Evolutionary conservation across 2,113 vertebrate species (phyloP).

Genomic region (Aptenodytes patagonicus): DNA sequence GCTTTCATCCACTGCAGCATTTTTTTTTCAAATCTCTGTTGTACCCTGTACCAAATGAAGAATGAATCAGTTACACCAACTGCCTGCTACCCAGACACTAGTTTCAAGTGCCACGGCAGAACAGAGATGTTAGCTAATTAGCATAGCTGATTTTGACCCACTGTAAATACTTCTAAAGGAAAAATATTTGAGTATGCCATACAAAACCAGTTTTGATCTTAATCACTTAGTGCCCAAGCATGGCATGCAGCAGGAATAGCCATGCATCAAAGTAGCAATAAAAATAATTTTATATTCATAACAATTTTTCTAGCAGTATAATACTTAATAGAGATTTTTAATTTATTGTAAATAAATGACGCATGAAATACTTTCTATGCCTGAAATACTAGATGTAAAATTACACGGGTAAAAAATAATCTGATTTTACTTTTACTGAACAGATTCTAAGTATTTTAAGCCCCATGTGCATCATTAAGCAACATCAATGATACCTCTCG

Average conservation of each 20-base stretch:
- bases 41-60: background rate
- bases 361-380: slow-evolving; percentile 3
- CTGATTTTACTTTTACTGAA: background rate
- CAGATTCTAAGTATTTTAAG: background rate
- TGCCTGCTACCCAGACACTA: background rate
- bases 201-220: background rate
- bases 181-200: background rate
- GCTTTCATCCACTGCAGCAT: background rate
- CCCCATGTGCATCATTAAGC: background rate
- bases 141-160: background rate
- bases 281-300: background rate
- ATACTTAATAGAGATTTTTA: background rate
- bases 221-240: background rate
- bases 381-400: background rate
- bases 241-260: background rate
- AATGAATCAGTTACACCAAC: background rate
- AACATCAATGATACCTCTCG: background rate
- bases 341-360: slow-evolving; percentile 22
- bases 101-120: background rate
- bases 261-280: background rate
- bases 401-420: background rate
- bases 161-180: background rate
- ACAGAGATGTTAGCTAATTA: background rate
- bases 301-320: background rate
- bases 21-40: background rate